Base-by-base conservation (phyloP, 2,797 vertebrate genomes). In the Sebastes umbrosus region DNA sequence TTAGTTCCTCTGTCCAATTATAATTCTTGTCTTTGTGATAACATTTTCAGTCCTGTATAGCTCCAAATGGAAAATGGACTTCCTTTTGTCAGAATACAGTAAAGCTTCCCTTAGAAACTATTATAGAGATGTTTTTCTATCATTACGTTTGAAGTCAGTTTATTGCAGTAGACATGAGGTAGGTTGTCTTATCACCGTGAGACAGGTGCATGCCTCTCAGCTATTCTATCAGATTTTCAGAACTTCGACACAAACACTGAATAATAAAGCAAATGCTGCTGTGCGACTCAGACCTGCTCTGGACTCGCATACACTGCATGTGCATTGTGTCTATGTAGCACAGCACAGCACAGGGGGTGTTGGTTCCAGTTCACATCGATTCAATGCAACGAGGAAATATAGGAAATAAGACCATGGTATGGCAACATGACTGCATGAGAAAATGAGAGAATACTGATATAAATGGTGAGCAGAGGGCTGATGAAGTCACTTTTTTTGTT, bases 231-330 rank as follows among this genome's bases (percentile, higher is more conserved):
- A 69, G 32, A 29, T 25, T 65, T 64, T 74, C 31, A 25, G 14
- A 76, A 31, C 57, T 77, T 72, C 39, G 34, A 46, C 29, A 36
- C 24, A 84, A 64, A 74, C 14, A 18, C 2, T 63, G 22, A 75
- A 75, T 27, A 59, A 58, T 63, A 67, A 80, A 69, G 60, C 24
- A 55, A 87, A 87, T 46, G 6, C 29, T 22, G 27, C 72, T 43
- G 24, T 4, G 1, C 60, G 78, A 75, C 80, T 82, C 72, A 60
- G 5, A 69, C 6, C 43, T 43, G 24, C 73, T 77, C 29, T 58
- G 27, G 29, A 58, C 65, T 22, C 36, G 43, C 43, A 18, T 63
- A 24, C 4, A 20, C 6, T 7, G 16, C 25, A 22, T 34, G 39
- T 59, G 18, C 63, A 25, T 0, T 46, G 67, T 31, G 34, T 46